Conservation (phyloP, 2,888 invertebrate species). For the Sarcophaga rosellei region DNA sequence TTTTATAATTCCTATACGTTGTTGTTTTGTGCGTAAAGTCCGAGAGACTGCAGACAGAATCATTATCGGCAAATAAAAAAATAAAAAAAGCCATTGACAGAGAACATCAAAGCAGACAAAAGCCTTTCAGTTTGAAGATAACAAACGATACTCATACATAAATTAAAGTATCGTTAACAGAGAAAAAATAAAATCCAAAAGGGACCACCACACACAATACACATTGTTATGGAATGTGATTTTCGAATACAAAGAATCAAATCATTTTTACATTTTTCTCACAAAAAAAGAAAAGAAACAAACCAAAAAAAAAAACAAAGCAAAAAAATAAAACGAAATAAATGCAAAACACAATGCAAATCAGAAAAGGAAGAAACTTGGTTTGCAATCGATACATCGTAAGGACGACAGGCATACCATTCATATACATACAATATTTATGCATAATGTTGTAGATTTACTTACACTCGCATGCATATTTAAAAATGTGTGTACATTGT, state of each 20-base stretch:
- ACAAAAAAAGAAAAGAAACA: no score
- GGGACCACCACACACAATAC: background rate
- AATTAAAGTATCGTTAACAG: background rate
- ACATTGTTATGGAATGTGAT: conserved; percentile 6
- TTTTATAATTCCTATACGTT: no score
- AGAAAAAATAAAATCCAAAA: background rate
- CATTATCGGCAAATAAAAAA: background rate
- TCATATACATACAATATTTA: background rate
- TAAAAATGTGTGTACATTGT: background rate
- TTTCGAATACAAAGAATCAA: background rate
- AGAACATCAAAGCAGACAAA: conserved; percentile 3
- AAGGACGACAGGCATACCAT: background rate
- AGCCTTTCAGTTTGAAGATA: background rate
- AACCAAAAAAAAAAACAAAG: background rate
- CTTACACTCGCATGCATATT: background rate
- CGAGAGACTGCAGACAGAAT: no score
- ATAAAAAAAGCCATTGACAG: background rate
- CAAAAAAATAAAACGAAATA: background rate
- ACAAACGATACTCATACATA: conserved; percentile 13
- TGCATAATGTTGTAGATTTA: background rate
- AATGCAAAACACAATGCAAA: background rate
- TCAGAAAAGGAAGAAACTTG: background rate
- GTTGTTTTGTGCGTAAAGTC: no score
- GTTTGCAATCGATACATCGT: background rate
- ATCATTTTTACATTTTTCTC: no score